Conservation (phyloP, 2,888 invertebrate species). For the Micoletzkya japonica region DNA sequence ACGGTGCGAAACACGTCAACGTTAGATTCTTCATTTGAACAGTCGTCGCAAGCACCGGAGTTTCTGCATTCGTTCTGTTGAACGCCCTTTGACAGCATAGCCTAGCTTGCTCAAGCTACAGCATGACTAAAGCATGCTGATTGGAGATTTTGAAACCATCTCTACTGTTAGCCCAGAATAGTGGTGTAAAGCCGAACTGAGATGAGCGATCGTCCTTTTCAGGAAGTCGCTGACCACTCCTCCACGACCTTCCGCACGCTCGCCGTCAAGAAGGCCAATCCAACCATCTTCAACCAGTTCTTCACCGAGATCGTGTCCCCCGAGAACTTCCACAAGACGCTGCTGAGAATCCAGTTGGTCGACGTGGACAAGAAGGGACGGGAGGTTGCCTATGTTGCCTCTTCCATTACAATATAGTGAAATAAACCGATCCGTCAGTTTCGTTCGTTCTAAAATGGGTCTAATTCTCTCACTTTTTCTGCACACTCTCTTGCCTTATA, state of each 20-base stretch:
- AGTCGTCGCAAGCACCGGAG: neutral
- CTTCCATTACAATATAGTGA: neutral
- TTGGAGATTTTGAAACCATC: too few relatives aligned
- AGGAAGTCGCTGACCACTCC: slow-evolving; percentile 15
- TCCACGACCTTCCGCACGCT: slow-evolving; percentile 1
- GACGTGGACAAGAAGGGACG: slow-evolving; percentile 14
- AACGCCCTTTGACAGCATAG: too few relatives aligned
- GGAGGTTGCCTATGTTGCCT: neutral
- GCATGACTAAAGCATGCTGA: too few relatives aligned
- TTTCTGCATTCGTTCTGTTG: too few relatives aligned
- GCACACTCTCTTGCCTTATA: too few relatives aligned
- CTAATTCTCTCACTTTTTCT: too few relatives aligned
- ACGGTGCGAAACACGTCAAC: neutral
- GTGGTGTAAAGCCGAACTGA: neutral
- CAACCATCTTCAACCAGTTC: slow-evolving; percentile 23
- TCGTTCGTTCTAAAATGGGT: too few relatives aligned
- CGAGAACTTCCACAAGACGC: slow-evolving; percentile 13
- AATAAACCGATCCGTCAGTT: too few relatives aligned
- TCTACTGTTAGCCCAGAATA: neutral
- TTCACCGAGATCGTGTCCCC: slow-evolving; percentile 6
- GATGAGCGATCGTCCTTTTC: neutral
- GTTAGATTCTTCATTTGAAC: neutral
- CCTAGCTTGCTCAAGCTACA: too few relatives aligned
- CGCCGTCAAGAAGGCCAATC: slow-evolving; percentile 14
- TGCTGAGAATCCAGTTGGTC: slow-evolving; percentile 16